phyloP scores from a whole-genome alignment of 2,113 vertebrate genomes.

The Melanerpes formicivorus region DNA sequence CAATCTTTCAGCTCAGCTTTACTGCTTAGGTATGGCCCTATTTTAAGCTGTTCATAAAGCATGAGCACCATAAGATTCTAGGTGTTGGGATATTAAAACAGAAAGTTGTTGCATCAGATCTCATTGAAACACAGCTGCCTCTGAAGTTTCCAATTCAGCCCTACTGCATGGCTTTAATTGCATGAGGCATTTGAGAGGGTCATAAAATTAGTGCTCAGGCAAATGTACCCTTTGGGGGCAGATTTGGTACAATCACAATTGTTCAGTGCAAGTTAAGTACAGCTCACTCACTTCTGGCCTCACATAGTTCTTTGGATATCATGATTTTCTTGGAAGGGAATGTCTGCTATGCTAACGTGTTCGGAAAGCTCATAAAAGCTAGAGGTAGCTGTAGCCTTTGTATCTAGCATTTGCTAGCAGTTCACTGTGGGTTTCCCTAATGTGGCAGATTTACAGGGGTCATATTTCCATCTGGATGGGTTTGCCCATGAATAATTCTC shows the following conservation, averaged over 20 bases:
- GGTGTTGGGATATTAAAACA: neutral
- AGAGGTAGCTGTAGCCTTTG: constrained; percentile 9
- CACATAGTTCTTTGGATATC: neutral
- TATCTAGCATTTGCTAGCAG: neutral
- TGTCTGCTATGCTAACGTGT: constrained; percentile 21
- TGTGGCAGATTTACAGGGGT: constrained; percentile 38
- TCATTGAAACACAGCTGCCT: neutral
- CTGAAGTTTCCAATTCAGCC: neutral
- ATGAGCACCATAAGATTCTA: neutral
- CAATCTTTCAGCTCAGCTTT: neutral
- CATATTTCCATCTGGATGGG: constrained; percentile 30
- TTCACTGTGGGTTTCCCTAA: constrained; percentile 8
- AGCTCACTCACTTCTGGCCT: constrained; percentile 3
- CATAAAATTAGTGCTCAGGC: constrained; percentile 1
- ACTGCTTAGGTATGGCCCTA: neutral
- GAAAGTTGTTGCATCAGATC: neutral
- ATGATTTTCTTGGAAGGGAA: constrained; percentile 41
- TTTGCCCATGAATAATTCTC: constrained; percentile 39
- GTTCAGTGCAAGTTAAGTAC: neutral
- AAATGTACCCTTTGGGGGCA: constrained; percentile 6
- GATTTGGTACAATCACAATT: neutral
- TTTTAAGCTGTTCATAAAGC: neutral
- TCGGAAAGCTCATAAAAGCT: constrained; percentile 35
- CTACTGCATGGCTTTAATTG: neutral
- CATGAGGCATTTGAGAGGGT: neutral